Evolutionary conservation across 2,113 vertebrate genomes (phyloP).

Genomic region (Chaetodon auriga): DNA sequence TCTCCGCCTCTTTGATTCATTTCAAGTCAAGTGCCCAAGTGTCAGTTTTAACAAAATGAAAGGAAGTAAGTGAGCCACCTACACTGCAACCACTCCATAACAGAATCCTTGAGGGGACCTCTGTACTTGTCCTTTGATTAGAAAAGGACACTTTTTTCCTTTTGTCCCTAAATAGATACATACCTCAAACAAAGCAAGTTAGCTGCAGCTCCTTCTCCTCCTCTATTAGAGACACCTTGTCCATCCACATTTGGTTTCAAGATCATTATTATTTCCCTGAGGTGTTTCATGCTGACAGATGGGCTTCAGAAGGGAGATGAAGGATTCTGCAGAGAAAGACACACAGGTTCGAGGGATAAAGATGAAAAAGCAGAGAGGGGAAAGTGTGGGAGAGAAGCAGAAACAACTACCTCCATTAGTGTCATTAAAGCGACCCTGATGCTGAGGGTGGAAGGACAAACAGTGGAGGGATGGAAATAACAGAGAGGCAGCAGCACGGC

Average conservation of each 20-base stretch:
- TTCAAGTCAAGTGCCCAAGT: slow-evolving; percentile 25
- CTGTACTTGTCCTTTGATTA: slow-evolving; percentile 24
- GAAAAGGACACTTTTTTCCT: not conserved
- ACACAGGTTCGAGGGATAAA: slow-evolving; percentile 52
- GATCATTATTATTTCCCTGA: slow-evolving; percentile 63
- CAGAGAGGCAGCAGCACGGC: slow-evolving; percentile 14
- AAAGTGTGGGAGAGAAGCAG: slow-evolving; percentile 47
- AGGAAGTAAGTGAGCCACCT: slow-evolving; percentile 13
- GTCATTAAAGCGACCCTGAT: slow-evolving; percentile 68
- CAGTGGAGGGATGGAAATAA: slow-evolving; percentile 37
- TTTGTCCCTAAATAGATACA: not conserved
- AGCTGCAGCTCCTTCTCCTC: not conserved
- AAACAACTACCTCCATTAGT: slow-evolving; percentile 63
- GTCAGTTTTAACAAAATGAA: slow-evolving; percentile 25
- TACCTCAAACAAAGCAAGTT: slow-evolving; percentile 12
- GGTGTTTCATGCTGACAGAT: slow-evolving; percentile 66
- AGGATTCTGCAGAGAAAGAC: slow-evolving; percentile 42
- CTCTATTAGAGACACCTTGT: slow-evolving; percentile 16
- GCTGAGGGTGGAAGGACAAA: slow-evolving; percentile 61
- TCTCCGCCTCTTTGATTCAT: not conserved
- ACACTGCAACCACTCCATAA: slow-evolving; percentile 2
- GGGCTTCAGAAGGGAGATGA: slow-evolving; percentile 52
- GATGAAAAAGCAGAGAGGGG: slow-evolving; percentile 46
- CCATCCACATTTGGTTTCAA: slow-evolving; percentile 24
- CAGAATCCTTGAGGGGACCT: slow-evolving; percentile 1